phyloP scores from a whole-genome alignment of 2,888 invertebrate species.

The Neria commutata region DNA sequence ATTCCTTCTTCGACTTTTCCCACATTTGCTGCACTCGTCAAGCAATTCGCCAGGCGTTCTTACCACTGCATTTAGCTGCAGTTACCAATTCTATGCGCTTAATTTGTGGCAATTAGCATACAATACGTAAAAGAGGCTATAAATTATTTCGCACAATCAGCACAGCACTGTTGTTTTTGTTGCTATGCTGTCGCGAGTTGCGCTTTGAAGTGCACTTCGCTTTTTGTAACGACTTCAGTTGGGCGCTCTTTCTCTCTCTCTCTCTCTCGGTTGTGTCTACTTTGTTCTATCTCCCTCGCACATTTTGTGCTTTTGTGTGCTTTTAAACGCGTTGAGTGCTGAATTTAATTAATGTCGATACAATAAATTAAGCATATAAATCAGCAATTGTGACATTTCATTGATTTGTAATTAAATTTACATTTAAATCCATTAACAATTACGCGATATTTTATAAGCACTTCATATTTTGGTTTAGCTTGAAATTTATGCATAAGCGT shows the following conservation, averaged over 20 bases:
- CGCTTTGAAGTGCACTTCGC: conserved; percentile 6
- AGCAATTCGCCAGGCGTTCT: conserved; percentile 6
- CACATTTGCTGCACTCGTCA: conserved; percentile 6
- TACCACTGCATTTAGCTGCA: background rate
- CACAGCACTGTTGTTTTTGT: background rate
- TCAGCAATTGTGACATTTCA: conserved; percentile 19
- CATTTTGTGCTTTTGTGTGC: background rate
- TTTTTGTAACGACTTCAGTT: background rate
- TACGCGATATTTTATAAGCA: too few species aligned
- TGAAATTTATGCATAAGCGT: too few species aligned
- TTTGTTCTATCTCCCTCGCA: conserved; percentile 40
- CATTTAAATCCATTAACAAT: conserved; percentile 17
- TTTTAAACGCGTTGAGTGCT: background rate
- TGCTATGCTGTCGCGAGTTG: conserved; percentile 7
- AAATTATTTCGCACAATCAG: background rate
- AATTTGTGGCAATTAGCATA: conserved; percentile 15
- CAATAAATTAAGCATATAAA: conserved; percentile 46
- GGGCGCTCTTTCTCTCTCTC: background rate
- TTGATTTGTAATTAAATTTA: conserved; percentile 10
- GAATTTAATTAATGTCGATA: conserved; percentile 25
- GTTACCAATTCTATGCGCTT: background rate
- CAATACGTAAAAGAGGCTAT: conserved; percentile 12
- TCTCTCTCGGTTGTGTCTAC: background rate
- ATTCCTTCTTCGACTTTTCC: background rate
- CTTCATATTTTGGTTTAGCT: too few species aligned